phyloP scores from a whole-genome alignment of 1,140 invertebrate genomes.

The Cherax quadricarinatus region DNA sequence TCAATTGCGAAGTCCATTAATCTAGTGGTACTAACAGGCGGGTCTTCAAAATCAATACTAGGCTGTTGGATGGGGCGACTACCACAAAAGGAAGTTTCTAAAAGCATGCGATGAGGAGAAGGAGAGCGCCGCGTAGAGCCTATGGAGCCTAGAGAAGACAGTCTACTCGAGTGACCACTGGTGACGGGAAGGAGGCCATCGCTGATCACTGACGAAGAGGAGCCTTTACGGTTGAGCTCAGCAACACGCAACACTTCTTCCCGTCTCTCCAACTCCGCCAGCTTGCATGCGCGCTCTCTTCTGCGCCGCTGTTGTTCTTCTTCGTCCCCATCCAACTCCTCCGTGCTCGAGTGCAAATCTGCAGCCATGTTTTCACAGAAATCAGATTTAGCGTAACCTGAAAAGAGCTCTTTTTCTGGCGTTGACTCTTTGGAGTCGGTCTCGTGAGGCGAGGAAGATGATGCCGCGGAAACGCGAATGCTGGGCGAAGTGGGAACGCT shows the following conservation, averaged over 20 bases:
- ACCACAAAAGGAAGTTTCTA: conserved; percentile 93
- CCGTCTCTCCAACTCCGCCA: conserved; percentile 72
- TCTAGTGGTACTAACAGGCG: conserved; percentile 76
- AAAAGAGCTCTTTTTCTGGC: conserved; percentile 86
- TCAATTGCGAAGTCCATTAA: conserved; percentile 70
- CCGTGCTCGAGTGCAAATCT: conserved; percentile 89
- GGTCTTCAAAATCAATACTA: conserved; percentile 79
- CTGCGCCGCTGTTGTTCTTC: conserved; percentile 78
- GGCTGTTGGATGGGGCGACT: conserved; percentile 72
- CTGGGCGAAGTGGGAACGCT: conserved; percentile 86
- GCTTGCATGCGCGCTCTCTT: conserved; percentile 73
- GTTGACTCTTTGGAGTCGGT: conserved; percentile 85
- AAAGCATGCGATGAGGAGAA: conserved; percentile 90
- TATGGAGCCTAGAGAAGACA: conserved; percentile 85
- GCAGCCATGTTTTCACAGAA: conserved; percentile 88
- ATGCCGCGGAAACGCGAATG: conserved; percentile 91
- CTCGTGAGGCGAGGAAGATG: conserved; percentile 90
- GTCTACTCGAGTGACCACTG: conserved; percentile 87
- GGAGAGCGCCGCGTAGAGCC: conserved; percentile 82
- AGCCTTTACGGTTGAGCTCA: conserved; percentile 68
- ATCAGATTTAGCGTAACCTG: conserved; percentile 77
- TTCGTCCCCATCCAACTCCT: conserved; percentile 86
- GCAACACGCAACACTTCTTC: conserved; percentile 74
- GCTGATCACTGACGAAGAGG: conserved; percentile 75
- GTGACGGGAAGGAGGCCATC: conserved; percentile 86